These are phyloP conservation scores for Rhinichthys klamathensis DNA, from an alignment of 2,113 vertebrate species.

Conservation along the genomic window DNA sequence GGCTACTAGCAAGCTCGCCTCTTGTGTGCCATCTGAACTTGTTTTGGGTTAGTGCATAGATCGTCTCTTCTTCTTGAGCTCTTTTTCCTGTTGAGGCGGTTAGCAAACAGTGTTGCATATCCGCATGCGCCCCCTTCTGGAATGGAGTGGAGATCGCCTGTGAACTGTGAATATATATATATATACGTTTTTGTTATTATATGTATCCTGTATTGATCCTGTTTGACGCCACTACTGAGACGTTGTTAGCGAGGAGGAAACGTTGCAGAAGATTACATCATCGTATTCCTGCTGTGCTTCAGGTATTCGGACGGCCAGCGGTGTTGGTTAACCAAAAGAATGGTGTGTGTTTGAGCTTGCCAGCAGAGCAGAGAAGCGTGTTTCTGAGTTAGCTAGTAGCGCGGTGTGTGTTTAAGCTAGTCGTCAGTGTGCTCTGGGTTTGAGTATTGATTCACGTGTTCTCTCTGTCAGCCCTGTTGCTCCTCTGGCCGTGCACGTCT, in stretches of 20 bases:
- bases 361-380: not conserved
- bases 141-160: too few species aligned
- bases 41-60: too few species aligned
- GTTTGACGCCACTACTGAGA: not conserved
- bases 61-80: too few species aligned
- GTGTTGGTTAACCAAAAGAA: slow-evolving; percentile 21
- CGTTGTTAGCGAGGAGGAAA: not conserved
- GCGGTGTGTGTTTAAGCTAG: slow-evolving; percentile 10
- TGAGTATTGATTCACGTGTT: slow-evolving; percentile 32
- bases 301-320: slow-evolving; percentile 2
- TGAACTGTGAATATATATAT: too few species aligned
- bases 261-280: slow-evolving; percentile 47
- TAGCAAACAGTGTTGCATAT: too few species aligned
- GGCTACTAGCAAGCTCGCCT: too few species aligned
- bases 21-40: too few species aligned
- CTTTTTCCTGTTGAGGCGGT: too few species aligned
- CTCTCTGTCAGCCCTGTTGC: slow-evolving; percentile 22
- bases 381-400: slow-evolving; percentile 5
- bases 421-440: not conserved
- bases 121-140: too few species aligned
- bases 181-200: slow-evolving; percentile 16
- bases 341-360: not conserved
- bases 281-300: slow-evolving; percentile 8
- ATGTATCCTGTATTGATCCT: not conserved
- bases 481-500: slow-evolving; percentile 1